Percentiles rank a stretch among this genome's conserved stretches.
Evolutionary conservation across 2,113 vertebrate genomes (phyloP).

Genomic region (zebrafish (Danio rerio)): DNA sequence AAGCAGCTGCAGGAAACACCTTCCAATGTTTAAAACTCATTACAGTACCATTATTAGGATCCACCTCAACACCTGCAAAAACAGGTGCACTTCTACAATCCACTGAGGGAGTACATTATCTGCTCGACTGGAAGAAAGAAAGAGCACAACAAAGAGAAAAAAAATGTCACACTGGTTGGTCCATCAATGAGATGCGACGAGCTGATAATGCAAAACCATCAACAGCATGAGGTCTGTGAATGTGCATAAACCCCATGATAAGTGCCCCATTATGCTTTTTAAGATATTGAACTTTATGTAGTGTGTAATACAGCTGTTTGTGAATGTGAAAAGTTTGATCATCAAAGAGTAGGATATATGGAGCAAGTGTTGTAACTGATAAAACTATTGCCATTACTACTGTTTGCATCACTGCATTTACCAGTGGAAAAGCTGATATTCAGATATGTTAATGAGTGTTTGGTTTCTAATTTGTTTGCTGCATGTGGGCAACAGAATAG

Average conservation of each 20-base stretch:
- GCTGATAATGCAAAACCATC: not conserved
- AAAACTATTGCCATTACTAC: too few species aligned
- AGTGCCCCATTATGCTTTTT: not conserved
- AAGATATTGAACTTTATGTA: too few species aligned
- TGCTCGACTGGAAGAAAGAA: not conserved
- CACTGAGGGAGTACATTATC: constrained; percentile 57
- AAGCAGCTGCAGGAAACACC: constrained; percentile 64
- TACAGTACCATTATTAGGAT: constrained; percentile 65
- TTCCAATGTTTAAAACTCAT: constrained; percentile 69
- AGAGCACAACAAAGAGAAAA: constrained; percentile 5
- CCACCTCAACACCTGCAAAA: constrained; percentile 70
- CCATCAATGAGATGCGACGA: not conserved
- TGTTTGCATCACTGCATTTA: too few species aligned
- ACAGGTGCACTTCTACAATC: constrained; percentile 70
- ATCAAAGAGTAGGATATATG: too few species aligned
- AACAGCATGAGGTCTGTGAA: not conserved
- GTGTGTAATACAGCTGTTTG: too few species aligned
- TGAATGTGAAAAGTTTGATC: too few species aligned
- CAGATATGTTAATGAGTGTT: too few species aligned
- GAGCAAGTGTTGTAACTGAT: too few species aligned
- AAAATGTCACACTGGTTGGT: not conserved
- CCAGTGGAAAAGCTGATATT: too few species aligned
- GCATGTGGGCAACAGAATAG: too few species aligned
- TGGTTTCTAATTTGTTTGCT: too few species aligned
- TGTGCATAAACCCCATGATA: not conserved